Conservation (phyloP, 92 coral and sea anemone genomes). For the Phenganax stokvisi region DNA sequence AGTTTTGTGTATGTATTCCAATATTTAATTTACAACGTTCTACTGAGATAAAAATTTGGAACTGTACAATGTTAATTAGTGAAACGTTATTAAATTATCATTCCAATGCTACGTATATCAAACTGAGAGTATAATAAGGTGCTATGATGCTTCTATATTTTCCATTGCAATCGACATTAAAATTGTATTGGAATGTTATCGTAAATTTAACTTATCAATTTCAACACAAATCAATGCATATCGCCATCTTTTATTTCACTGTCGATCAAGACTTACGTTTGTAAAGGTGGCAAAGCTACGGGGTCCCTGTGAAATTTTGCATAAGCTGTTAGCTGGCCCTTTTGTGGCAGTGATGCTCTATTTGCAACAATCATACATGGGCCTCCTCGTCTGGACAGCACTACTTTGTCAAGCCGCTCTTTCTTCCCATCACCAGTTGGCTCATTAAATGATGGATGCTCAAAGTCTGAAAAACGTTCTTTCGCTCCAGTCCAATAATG, state of each 20-base stretch:
- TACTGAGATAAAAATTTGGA: no score
- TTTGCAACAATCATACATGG: constrained; percentile 25
- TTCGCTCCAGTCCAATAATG: constrained; percentile 56
- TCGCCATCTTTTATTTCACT: no score
- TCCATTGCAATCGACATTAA: no score
- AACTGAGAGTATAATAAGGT: no score
- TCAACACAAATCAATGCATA: no score
- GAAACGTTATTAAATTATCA: no score
- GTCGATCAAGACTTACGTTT: background rate
- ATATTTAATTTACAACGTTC: no score
- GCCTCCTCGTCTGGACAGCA: constrained; percentile 20
- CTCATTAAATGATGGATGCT: constrained; percentile 46
- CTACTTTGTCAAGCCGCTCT: constrained; percentile 19
- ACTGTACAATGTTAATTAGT: no score
- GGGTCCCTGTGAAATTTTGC: constrained; percentile 57
- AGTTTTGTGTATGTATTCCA: no score
- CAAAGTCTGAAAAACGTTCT: constrained; percentile 49
- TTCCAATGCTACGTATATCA: no score
- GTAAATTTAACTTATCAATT: no score
- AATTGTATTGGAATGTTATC: background rate
- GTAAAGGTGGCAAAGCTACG: constrained; percentile 46
- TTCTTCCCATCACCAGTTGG: constrained; percentile 48
- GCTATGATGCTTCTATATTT: no score
- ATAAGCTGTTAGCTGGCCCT: constrained; percentile 49
- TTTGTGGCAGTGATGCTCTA: constrained; percentile 28